Percentiles rank a stretch among this genome's conserved stretches.
phyloP scores from a whole-genome alignment of 2,888 invertebrate genomes.

The Deilephila elpenor region DNA sequence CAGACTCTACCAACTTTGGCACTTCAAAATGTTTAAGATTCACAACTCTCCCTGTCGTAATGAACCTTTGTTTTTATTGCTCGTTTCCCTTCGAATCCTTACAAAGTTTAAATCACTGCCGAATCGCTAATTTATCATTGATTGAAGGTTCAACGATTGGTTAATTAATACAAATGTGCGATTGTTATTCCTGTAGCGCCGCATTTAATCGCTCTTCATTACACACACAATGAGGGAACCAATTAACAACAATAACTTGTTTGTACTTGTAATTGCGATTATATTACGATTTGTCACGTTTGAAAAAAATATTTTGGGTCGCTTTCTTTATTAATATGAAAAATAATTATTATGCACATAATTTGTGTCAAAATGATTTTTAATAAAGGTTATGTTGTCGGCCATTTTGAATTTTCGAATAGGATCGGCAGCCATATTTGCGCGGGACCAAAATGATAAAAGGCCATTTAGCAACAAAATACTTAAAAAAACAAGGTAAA shows the following conservation, averaged over 20 bases:
- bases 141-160: slow-evolving; percentile 43
- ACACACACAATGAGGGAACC: slow-evolving; percentile 53
- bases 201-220: slow-evolving; percentile 57
- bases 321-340: not conserved
- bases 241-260: slow-evolving; percentile 51
- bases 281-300: slow-evolving; percentile 3
- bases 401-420: slow-evolving; percentile 11
- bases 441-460: no score
- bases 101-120: not conserved
- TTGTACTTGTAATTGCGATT: slow-evolving; percentile 39
- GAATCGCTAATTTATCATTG: slow-evolving; percentile 2
- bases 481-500: slow-evolving; percentile 32
- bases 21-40: no score
- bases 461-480: not conserved
- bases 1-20: no score
- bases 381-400: not conserved
- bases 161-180: slow-evolving; percentile 44
- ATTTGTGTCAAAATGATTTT: not conserved
- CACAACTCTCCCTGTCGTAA: no score
- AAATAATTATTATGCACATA: not conserved
- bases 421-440: not conserved
- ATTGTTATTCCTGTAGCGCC: slow-evolving; percentile 54
- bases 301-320: not conserved
- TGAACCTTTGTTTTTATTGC: no score
- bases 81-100: no score